Percentiles rank a stretch among this genome's conserved stretches.
Evolutionary conservation across 2,797 vertebrate genomes (phyloP).

Genomic region (Alca torda): DNA sequence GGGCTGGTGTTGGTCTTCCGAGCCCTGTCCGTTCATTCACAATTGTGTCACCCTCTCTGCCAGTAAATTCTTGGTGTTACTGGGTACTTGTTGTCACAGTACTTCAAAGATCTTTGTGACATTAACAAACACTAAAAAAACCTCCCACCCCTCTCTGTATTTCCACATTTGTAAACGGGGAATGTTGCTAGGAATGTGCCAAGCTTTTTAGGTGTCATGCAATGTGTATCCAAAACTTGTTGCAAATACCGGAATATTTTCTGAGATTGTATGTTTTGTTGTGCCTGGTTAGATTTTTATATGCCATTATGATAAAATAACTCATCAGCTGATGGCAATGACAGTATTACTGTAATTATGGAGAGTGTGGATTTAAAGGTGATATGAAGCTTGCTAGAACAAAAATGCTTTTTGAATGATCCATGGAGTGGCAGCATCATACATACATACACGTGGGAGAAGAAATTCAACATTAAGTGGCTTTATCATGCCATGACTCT

Average conservation of each 20-base stretch:
- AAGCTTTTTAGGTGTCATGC: neutral
- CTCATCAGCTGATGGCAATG: neutral
- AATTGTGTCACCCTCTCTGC: constrained; percentile 45
- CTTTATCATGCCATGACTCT: accelerated
- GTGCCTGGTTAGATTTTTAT: neutral
- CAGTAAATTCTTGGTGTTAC: constrained; percentile 43
- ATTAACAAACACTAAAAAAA: neutral
- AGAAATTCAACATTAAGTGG: neutral
- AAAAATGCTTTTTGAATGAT: neutral
- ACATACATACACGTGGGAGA: neutral
- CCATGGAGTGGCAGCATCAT: neutral
- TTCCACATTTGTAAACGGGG: neutral
- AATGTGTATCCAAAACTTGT: neutral
- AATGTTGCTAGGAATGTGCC: neutral
- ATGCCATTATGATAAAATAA: neutral
- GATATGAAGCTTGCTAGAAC: neutral
- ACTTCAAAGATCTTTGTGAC: constrained; percentile 29
- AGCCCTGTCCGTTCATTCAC: constrained; percentile 29
- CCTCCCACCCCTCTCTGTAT: neutral
- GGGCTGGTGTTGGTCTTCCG: constrained; percentile 7
- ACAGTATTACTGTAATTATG: neutral
- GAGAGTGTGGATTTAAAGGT: neutral
- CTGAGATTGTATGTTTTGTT: neutral
- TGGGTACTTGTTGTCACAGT: constrained; percentile 26
- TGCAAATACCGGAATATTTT: neutral